Evolutionary conservation across 2,113 vertebrate genomes (phyloP).

Genomic region (Mungos mungo): DNA sequence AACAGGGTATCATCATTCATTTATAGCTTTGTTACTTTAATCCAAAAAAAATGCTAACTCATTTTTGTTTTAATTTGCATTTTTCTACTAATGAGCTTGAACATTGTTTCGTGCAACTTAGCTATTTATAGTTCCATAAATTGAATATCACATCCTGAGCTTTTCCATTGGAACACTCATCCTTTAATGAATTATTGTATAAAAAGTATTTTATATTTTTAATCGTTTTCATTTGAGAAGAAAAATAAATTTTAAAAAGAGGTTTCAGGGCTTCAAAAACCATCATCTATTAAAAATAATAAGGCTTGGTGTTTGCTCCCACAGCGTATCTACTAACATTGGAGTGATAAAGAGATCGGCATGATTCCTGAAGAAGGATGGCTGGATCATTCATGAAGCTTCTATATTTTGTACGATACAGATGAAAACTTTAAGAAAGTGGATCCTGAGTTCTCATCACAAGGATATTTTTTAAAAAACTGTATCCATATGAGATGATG

Average conservation of each 20-base stretch:
- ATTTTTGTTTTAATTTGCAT: constrained; percentile 39
- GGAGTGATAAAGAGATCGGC: background rate
- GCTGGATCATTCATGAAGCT: background rate
- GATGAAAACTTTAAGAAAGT: background rate
- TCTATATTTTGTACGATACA: background rate
- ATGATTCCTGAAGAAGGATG: background rate
- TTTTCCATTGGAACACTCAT: background rate
- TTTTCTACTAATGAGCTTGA: constrained; percentile 13
- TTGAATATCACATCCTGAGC: background rate
- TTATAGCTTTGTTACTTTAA: constrained; percentile 44
- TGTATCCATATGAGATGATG: background rate
- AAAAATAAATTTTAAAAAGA: background rate
- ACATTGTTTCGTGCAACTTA: constrained; percentile 36
- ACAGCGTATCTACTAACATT: background rate
- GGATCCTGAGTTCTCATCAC: background rate
- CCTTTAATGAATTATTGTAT: background rate
- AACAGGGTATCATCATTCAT: background rate
- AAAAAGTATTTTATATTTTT: background rate
- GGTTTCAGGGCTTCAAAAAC: background rate
- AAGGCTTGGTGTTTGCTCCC: background rate
- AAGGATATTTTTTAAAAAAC: background rate
- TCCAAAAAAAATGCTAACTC: constrained; percentile 10
- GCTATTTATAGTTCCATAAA: background rate
- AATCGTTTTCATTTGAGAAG: background rate
- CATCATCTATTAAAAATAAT: background rate